These are phyloP conservation scores for Theristicus caerulescens DNA, from an alignment of 2,113 vertebrate genomes.

Conservation along the genomic window DNA sequence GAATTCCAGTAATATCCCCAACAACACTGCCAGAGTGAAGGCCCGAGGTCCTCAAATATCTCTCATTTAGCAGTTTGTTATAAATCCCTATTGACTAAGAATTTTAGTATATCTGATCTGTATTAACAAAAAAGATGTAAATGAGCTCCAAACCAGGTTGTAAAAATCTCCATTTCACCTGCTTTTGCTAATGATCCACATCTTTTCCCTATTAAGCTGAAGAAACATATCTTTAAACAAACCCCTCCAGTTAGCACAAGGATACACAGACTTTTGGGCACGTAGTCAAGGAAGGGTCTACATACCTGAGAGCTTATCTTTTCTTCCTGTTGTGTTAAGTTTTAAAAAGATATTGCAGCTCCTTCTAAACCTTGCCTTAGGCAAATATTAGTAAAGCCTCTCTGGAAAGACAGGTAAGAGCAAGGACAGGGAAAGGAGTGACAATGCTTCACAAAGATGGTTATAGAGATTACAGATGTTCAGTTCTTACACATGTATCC, in stretches of 20 bases:
- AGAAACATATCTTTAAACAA: background rate
- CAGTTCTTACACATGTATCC: background rate
- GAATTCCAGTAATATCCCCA: background rate
- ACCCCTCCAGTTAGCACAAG: background rate
- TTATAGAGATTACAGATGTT: background rate
- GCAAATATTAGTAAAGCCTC: background rate
- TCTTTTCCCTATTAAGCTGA: background rate
- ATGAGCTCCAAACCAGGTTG: background rate
- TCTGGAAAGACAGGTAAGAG: background rate
- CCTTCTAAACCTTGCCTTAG: background rate
- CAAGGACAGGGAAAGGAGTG: background rate
- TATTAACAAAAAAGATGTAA: background rate
- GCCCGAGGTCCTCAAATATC: background rate
- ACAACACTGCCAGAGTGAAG: background rate
- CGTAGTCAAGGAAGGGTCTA: background rate
- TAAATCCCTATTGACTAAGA: background rate
- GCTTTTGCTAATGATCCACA: background rate
- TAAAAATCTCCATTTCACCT: background rate
- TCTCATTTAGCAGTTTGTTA: background rate
- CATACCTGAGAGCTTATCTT: background rate
- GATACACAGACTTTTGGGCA: background rate
- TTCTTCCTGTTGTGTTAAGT: background rate
- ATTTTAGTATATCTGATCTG: background rate
- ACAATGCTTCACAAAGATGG: background rate
- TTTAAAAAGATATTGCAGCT: background rate